Conservation (phyloP, 2,797 vertebrate genomes). For the Podarcis siculus region DNA sequence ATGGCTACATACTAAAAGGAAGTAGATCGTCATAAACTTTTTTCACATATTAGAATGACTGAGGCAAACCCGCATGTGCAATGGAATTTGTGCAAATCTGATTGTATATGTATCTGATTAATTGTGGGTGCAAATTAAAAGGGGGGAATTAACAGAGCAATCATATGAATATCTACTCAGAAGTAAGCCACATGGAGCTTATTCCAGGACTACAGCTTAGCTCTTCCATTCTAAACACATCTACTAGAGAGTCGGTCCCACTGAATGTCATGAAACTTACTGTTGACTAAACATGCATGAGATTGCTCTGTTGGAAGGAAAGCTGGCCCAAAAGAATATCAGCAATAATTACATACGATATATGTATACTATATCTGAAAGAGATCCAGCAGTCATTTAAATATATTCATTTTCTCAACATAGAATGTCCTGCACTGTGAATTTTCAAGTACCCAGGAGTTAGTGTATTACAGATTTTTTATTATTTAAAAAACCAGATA, state of each 20-base stretch:
- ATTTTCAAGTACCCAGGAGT: slow-evolving; percentile 18
- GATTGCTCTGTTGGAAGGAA: too few species aligned
- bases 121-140: background rate
- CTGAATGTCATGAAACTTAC: background rate
- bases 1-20: background rate
- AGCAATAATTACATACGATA: background rate
- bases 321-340: background rate
- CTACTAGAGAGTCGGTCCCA: background rate
- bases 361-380: background rate
- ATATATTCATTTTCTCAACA: slow-evolving; percentile 34
- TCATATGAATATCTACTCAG: background rate
- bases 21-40: background rate
- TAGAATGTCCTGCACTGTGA: background rate
- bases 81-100: background rate
- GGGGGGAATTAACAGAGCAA: too few species aligned
- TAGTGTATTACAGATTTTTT: slow-evolving; percentile 33
- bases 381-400: slow-evolving; percentile 1
- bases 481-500: slow-evolving; percentile 24
- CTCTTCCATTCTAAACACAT: background rate
- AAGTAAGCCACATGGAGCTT: background rate
- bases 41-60: background rate
- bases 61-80: background rate
- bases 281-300: background rate
- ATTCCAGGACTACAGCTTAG: background rate
- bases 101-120: background rate